Percentiles rank a stretch among this genome's conserved stretches.
phyloP scores from a whole-genome alignment of 2,888 invertebrate genomes.

The Coelopa pilipes region DNA sequence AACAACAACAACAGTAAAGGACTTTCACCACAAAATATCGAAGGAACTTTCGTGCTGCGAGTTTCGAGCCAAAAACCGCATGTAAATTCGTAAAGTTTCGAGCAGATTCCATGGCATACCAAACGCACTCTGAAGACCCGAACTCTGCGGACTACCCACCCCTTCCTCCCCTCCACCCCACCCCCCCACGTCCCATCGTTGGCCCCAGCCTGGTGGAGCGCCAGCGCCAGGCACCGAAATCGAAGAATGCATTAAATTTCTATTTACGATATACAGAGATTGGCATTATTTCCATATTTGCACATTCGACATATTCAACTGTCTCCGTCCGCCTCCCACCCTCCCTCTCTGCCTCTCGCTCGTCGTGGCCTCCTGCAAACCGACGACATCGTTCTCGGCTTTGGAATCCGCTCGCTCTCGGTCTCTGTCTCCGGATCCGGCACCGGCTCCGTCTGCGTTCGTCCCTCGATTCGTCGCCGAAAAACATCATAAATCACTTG shows the following conservation, averaged over 20 bases:
- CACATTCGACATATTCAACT: slow-evolving; percentile 33
- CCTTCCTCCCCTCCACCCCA: neutral
- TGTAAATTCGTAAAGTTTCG: slow-evolving; percentile 1
- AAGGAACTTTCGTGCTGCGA: too few species aligned
- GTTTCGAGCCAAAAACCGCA: neutral
- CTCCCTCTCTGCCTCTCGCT: neutral
- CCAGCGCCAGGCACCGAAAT: slow-evolving; percentile 19
- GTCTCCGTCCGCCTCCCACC: too few species aligned
- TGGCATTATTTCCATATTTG: slow-evolving; percentile 36
- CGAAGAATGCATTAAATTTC: slow-evolving; percentile 37
- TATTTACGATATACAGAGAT: slow-evolving; percentile 37
- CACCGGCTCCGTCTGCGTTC: too few species aligned
- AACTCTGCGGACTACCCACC: neutral
- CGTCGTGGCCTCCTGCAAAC: neutral
- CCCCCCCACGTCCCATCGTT: neutral
- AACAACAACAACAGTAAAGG: too few species aligned
- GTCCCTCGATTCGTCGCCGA: neutral
- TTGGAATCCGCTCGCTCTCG: too few species aligned
- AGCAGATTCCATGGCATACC: neutral
- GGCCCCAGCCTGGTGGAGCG: neutral
- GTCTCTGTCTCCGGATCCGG: too few species aligned
- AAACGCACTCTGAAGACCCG: neutral
- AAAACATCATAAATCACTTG: slow-evolving; percentile 40
- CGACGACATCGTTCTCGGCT: too few species aligned
- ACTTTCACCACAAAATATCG: too few species aligned